Base-by-base conservation (phyloP, 2,113 vertebrate species). In the Rhombomys opimus region DNA sequence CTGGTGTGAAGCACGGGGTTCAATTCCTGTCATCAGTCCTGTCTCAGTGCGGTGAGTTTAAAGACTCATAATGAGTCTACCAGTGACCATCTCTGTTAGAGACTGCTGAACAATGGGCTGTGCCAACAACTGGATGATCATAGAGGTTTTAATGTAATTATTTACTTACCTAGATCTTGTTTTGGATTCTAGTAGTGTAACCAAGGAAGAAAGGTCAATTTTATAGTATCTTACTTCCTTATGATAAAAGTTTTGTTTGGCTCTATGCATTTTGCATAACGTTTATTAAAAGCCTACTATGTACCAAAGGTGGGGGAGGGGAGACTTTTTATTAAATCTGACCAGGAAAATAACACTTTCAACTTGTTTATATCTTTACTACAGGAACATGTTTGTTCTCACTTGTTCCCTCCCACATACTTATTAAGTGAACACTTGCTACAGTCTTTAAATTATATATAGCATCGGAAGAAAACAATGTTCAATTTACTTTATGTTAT, bases 161-260 rank as follows among this genome's bases (percentile, higher is more conserved):
- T 68, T 81, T 82, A n/a, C 84, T 85, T 91, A 10, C n/a, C 72
- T 67, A 70, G 38, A 61, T 87, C 18, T 67, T 32, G 63, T 91
- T 82, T 92, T 54, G 38, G n/a, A 92, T 95, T 70, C 65, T 30
- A 89, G 8, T 54, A 87, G 57, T 91, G 5, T 67, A n/a, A 63
- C 77, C 84, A 93, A 90, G 67, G 67, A 94, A 57, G 30, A 61
- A 89, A 88, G 87, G n/a, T 1, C 72, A 3, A 54, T 86, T 93
- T 90, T 88, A 2, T 82, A 72, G 25, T 68, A 73, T 89, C 10
- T 97, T 87, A 68, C 93, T 93, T 93, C 85, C 89, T 88, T 90
- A 41, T 85, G 89, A 90, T 91, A 84, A 75, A 94, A 38, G 8
- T 97, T 95, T 81, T 96, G 14, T 93, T 96, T 96, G 87, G 82